Evolutionary conservation across 1,140 invertebrate genomes (phyloP).

Genomic region (Anastatus disparis): DNA sequence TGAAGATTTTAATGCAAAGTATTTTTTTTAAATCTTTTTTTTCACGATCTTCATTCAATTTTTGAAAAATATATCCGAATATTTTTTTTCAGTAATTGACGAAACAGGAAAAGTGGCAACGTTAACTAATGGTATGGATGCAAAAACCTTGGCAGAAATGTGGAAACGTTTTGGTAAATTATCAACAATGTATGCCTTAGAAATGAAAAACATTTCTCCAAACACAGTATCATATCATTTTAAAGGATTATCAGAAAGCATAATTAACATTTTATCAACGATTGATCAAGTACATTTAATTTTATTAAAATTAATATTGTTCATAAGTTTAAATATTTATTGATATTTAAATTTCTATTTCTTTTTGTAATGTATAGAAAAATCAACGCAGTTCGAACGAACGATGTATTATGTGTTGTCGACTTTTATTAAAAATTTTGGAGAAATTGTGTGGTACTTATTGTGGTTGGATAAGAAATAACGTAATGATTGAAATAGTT

Average conservation of each 20-base stretch:
- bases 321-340: neutral
- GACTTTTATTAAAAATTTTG: conserved; percentile 54
- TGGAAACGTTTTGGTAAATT: conserved; percentile 58
- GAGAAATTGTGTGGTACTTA: conserved; percentile 52
- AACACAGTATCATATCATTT: conserved; percentile 46
- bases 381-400: conserved; percentile 43
- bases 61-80: neutral
- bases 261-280: conserved; percentile 43
- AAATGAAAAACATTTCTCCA: conserved; percentile 44
- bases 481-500: conserved; percentile 44
- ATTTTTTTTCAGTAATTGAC: conserved; percentile 48
- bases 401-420: conserved; percentile 45
- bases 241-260: conserved; percentile 44
- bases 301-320: neutral
- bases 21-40: conserved; percentile 10
- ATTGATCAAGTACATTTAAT: conserved; percentile 42
- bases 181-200: conserved; percentile 38
- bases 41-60: neutral
- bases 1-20: conserved; percentile 54
- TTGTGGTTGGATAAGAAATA: conserved; percentile 40
- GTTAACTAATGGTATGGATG: conserved; percentile 50
- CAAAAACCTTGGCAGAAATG: conserved; percentile 54
- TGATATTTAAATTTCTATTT: conserved; percentile 17
- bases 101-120: conserved; percentile 50
- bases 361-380: conserved; percentile 48